A percentile compares a stretch with the other conserved stretches of the same genome.
phyloP scores from a whole-genome alignment of 2,113 vertebrate genomes.

The Sebastes schlegelii region DNA sequence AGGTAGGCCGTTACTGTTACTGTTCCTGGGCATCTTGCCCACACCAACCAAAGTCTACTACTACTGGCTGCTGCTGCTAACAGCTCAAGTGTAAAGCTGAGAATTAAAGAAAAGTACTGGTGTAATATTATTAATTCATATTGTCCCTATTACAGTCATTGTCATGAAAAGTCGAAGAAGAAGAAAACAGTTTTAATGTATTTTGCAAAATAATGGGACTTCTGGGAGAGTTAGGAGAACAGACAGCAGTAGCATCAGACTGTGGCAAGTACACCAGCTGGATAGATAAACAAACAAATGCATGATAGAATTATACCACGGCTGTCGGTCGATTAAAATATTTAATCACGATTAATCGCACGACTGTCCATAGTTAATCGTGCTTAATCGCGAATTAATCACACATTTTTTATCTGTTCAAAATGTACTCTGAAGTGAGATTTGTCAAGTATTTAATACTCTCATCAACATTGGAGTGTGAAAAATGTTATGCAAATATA shows the following conservation, averaged over 20 bases:
- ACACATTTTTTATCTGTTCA: too few species aligned
- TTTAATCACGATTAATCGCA: too few species aligned
- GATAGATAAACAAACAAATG: slow-evolving; percentile 4
- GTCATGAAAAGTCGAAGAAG: not conserved
- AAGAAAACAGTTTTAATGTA: not conserved
- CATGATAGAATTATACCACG: not conserved
- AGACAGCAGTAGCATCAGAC: not conserved
- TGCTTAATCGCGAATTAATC: too few species aligned
- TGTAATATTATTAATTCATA: not conserved
- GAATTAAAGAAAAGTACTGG: slow-evolving; percentile 5
- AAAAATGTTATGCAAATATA: too few species aligned
- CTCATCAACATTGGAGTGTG: too few species aligned
- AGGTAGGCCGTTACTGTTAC: slow-evolving; percentile 77
- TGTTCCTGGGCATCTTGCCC: slow-evolving; percentile 3
- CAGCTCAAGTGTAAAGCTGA: not conserved
- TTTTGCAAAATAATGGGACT: slow-evolving; percentile 21
- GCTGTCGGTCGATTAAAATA: too few species aligned
- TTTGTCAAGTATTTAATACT: too few species aligned
- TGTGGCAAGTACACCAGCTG: slow-evolving; percentile 1
- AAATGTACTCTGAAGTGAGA: too few species aligned
- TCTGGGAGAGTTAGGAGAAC: not conserved
- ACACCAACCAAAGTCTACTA: slow-evolving; percentile 9
- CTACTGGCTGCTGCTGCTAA: not conserved
- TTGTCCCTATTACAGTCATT: not conserved
- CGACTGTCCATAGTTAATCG: too few species aligned